Base-by-base conservation (phyloP, 2,888 invertebrate species). In the Mythimna loreyi region DNA sequence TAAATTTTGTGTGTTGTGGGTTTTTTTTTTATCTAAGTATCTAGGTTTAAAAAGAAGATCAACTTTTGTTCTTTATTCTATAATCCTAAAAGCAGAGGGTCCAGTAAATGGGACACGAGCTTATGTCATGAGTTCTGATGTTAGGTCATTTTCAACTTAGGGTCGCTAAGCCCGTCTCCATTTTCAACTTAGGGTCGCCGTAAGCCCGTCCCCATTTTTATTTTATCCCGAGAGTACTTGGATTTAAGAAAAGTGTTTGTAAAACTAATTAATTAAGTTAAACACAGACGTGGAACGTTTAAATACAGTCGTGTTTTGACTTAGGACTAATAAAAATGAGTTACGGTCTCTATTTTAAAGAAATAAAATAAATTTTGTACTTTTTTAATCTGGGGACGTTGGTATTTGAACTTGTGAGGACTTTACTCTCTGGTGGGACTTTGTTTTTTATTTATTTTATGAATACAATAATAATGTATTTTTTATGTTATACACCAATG, bases 61-160 rank as follows among this genome's bases (percentile, higher is more conserved):
- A 21, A 47, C 3, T 11, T 21, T 43, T n/a, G 8, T 49, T 8
- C 16, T 52, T 21, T 19, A 11, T 40, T 25, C 40, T 28, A 16
- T 1, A 47, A 47, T 23, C 28, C n/a, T 19, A 13, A 66, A 63
- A 62, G 21, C 45, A 21, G 16, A 52, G 5, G 1, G 53, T 52
- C 75, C 67, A 62, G 43, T 66, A 78, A 85, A 83, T 79, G 78
- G 72, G 80, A 72, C 74, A 64, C 63, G 43, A 67, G 69, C 72
- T 75, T 85, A 52, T 57, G 60, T 65, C 78, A 76, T 81, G 70
- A 77, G 50, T 4, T 28, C 56, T 68, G 56, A 69, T 67, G 63
- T 73, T 59, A 28, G 28, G 25, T 64, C 56, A 74, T 83, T 80
- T 77, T 78, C 23, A 59, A 78, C 57, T 52, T 11, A 9, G 49